A percentile compares a stretch with the other conserved stretches of the same genome.
These are phyloP conservation scores for Heterotis niloticus DNA, from an alignment of 2,113 vertebrate genomes.

Conservation along the genomic window DNA sequence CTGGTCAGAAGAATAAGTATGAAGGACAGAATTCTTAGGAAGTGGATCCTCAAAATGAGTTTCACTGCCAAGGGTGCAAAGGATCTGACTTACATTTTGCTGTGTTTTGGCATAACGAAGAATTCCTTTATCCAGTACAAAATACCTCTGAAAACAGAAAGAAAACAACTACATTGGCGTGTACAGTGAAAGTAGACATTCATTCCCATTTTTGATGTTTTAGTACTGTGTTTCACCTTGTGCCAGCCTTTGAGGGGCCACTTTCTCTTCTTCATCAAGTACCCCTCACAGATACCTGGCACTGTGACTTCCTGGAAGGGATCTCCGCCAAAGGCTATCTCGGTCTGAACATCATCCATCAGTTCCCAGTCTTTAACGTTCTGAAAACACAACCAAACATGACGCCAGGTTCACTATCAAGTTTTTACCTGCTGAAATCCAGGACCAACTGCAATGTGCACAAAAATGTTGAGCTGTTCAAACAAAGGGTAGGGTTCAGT, in stretches of 20 bases:
- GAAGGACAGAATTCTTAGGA: neutral
- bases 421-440: no score
- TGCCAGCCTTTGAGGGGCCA: slow-evolving; percentile 95
- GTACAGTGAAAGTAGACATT: neutral
- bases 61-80: neutral
- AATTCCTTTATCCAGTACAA: slow-evolving; percentile 80
- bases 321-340: slow-evolving; percentile 33
- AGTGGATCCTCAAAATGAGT: neutral
- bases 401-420: neutral
- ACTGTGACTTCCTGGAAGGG: slow-evolving; percentile 48
- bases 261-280: slow-evolving; percentile 89
- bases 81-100: slow-evolving; percentile 77
- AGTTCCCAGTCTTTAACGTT: slow-evolving; percentile 77
- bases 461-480: no score
- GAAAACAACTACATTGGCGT: neutral
- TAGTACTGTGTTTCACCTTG: slow-evolving; percentile 65
- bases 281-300: slow-evolving; percentile 78
- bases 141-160: slow-evolving; percentile 71
- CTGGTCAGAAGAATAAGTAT: neutral
- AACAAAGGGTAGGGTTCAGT: neutral
- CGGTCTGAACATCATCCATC: slow-evolving; percentile 65
- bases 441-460: no score
- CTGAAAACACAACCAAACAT: slow-evolving; percentile 22
- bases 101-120: slow-evolving; percentile 78
- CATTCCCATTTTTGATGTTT: neutral